Evolutionary conservation across 2,797 vertebrate species (phyloP).

Genomic region (Austrolebias charrua): DNA sequence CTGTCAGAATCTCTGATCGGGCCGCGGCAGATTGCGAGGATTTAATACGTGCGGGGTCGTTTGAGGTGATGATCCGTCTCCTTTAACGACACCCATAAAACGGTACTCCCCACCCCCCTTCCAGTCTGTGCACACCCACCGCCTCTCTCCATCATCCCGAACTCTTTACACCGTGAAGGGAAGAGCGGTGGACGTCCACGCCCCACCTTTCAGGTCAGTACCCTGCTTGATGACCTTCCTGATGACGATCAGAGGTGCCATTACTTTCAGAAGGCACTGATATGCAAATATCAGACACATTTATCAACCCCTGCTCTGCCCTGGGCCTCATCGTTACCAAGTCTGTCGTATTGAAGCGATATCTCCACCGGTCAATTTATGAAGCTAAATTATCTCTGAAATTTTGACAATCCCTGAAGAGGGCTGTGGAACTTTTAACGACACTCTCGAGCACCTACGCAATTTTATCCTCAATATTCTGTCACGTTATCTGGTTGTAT

Average conservation of each 20-base stretch:
- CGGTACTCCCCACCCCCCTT: conserved; percentile 40
- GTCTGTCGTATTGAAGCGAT: conserved; percentile 34
- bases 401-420: conserved; percentile 36
- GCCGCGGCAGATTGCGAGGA: conserved; percentile 57
- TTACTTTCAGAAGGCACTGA: conserved; percentile 38
- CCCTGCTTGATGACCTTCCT: conserved; percentile 22
- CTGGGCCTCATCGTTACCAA: conserved; percentile 34
- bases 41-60: conserved; percentile 65
- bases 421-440: conserved; percentile 23
- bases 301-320: conserved; percentile 38
- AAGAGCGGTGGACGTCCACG: conserved; percentile 34
- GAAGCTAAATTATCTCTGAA: conserved; percentile 51
- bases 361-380: conserved; percentile 25
- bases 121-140: conserved; percentile 45
- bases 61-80: conserved; percentile 72
- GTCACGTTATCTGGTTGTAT: conserved; percentile 1
- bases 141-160: not conserved
- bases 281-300: conserved; percentile 34
- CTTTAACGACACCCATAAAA: conserved; percentile 72
- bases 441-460: not conserved
- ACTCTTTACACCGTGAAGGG: conserved; percentile 26
- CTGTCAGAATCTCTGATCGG: conserved; percentile 53
- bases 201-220: conserved; percentile 38
- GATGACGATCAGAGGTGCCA: conserved; percentile 33
- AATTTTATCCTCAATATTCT: conserved; percentile 10